phyloP scores from a whole-genome alignment of 2,113 vertebrate genomes.

The Urocitellus parryii region DNA sequence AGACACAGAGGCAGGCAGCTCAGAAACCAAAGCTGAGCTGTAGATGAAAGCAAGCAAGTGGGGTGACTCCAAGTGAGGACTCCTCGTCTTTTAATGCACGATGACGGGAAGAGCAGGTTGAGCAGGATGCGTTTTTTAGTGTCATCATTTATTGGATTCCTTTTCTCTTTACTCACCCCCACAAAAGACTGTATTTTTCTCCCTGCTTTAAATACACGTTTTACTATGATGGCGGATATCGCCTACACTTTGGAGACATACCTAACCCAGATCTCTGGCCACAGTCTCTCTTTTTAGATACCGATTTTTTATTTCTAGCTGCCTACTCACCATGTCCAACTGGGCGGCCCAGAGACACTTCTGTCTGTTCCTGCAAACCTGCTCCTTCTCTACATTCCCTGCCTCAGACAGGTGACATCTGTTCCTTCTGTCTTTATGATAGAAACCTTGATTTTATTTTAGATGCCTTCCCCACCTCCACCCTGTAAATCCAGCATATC shows the following conservation, averaged over 20 bases:
- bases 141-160: not conserved
- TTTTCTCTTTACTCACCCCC: not conserved
- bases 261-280: not conserved
- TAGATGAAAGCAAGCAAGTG: not conserved
- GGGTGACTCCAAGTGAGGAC: not conserved
- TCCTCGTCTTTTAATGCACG: not conserved
- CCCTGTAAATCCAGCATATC: not conserved
- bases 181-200: not conserved
- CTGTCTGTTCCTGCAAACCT: not conserved
- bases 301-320: not conserved
- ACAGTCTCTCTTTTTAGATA: not conserved
- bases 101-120: not conserved
- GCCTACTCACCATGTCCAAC: not conserved
- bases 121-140: not conserved
- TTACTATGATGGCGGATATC: not conserved
- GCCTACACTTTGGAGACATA: not conserved
- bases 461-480: not conserved
- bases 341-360: not conserved
- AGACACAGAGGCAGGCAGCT: not conserved
- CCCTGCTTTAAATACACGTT: not conserved
- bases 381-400: not conserved
- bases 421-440: not conserved
- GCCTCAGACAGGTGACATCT: not conserved
- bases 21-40: not conserved
- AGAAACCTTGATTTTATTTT: not conserved